Conservation (phyloP, 2,113 vertebrate genomes). For the Serilophus lunatus region DNA sequence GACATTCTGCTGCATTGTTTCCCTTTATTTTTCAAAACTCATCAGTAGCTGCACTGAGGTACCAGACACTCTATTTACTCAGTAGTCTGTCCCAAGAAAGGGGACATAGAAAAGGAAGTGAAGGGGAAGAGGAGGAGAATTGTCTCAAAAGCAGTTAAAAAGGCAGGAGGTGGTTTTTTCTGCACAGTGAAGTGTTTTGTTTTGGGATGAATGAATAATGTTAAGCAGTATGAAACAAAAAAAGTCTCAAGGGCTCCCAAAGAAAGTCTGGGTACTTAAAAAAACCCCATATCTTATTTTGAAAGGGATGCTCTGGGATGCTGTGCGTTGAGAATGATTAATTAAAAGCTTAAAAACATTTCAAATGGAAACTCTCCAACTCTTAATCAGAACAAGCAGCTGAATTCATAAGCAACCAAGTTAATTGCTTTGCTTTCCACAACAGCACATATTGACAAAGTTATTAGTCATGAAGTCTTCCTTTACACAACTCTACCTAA, state of each 20-base stretch:
- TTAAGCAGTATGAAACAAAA: background rate
- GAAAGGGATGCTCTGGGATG: background rate
- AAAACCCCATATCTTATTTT: background rate
- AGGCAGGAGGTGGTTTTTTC: background rate
- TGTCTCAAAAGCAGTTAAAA: background rate
- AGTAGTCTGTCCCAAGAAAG: background rate
- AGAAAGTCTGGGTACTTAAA: background rate
- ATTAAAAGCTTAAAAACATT: background rate
- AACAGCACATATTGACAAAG: background rate
- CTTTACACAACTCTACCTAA: background rate
- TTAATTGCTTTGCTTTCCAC: slow-evolving; percentile 16
- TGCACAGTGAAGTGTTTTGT: background rate
- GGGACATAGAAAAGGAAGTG: background rate
- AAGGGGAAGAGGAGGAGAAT: background rate
- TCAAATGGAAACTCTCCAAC: background rate
- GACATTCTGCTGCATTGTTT: background rate
- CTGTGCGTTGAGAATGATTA: background rate
- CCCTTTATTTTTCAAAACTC: background rate
- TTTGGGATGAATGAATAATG: background rate
- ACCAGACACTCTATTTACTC: background rate
- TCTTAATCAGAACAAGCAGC: slow-evolving; percentile 24
- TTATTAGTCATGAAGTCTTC: background rate
- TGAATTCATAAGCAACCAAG: background rate
- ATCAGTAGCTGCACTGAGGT: background rate
- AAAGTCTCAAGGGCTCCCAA: background rate